Percentiles rank a stretch among this genome's conserved stretches.
phyloP scores from a whole-genome alignment of 1,140 invertebrate genomes.

The Scaptomyza pallida region DNA sequence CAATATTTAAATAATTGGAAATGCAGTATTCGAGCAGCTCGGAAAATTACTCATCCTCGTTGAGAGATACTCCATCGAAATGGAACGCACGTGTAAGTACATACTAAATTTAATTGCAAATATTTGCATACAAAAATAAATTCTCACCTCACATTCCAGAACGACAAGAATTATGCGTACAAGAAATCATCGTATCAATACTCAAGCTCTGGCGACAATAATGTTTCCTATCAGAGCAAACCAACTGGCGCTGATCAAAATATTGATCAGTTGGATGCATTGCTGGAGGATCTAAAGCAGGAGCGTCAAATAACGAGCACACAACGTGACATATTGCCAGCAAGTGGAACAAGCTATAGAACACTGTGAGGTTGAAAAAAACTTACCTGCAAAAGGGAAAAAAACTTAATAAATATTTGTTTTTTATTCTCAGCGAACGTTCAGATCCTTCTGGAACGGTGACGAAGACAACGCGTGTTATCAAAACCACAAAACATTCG shows the following conservation, averaged over 20 bases:
- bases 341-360: conserved; percentile 60
- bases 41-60: conserved; percentile 80
- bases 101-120: neutral
- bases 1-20: conserved; percentile 62
- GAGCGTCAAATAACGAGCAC: conserved; percentile 76
- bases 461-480: conserved; percentile 78
- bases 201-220: conserved; percentile 70
- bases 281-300: conserved; percentile 85
- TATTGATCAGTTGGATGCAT: conserved; percentile 85
- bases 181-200: conserved; percentile 83
- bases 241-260: conserved; percentile 80
- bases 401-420: neutral
- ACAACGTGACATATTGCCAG: conserved; percentile 71
- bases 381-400: no score
- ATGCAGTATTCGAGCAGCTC: conserved; percentile 82
- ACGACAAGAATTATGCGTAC: conserved; percentile 78
- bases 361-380: conserved; percentile 64
- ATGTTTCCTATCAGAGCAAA: conserved; percentile 66
- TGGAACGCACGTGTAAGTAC: conserved; percentile 74
- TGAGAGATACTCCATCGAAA: conserved; percentile 71
- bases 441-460: conserved; percentile 72
- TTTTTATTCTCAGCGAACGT: conserved; percentile 55
- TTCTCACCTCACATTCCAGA: conserved; percentile 48
- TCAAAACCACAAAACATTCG: conserved; percentile 73
- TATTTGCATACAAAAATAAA: neutral